These are phyloP conservation scores for Papilio polytes DNA, from an alignment of 1,140 invertebrate species.

Conservation along the genomic window DNA sequence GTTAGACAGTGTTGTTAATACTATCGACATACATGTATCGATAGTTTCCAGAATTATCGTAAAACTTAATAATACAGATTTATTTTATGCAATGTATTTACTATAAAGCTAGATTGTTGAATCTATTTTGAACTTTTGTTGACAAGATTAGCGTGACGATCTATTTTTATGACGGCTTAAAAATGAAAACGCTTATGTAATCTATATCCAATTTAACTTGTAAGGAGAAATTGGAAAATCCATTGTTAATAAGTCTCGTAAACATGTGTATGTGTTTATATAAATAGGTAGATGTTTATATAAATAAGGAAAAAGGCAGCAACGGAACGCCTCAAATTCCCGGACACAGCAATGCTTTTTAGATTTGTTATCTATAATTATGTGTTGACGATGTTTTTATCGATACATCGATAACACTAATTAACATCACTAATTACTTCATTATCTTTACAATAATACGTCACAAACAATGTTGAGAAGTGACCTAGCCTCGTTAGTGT, in stretches of 20 bases:
- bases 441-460: slow-evolving; percentile 56
- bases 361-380: background rate
- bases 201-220: no score
- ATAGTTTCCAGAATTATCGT: background rate
- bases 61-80: background rate
- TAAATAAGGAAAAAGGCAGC: background rate
- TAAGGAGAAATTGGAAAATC: no score
- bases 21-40: slow-evolving; percentile 29
- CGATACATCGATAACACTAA: background rate
- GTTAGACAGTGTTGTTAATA: slow-evolving; percentile 10
- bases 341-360: background rate
- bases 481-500: slow-evolving; percentile 66
- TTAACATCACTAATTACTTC: slow-evolving; percentile 58
- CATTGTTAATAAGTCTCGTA: background rate
- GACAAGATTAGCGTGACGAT: no score
- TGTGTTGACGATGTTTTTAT: background rate
- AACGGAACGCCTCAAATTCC: background rate
- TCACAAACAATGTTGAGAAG: slow-evolving; percentile 52
- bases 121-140: background rate
- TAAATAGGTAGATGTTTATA: background rate
- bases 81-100: background rate
- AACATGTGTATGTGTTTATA: background rate
- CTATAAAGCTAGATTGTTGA: background rate
- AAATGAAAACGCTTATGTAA: no score
- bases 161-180: no score